These are phyloP conservation scores for Hypanus sabinus DNA, from an alignment of 2,113 vertebrate species.

Conservation along the genomic window DNA sequence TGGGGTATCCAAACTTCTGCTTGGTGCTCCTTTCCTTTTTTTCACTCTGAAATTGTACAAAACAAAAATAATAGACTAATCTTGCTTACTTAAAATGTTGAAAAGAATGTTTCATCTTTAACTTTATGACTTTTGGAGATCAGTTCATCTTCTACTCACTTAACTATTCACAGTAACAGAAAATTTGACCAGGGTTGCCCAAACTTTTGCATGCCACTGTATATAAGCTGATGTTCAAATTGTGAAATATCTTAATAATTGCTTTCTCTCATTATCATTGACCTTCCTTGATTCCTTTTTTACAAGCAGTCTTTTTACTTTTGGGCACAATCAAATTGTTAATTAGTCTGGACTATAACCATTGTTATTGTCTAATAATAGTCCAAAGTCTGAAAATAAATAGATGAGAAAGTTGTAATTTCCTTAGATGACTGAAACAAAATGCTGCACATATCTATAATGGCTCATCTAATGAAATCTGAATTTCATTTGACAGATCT, in stretches of 20 bases:
- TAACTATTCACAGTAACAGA: too few species aligned
- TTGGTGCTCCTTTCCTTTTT: too few species aligned
- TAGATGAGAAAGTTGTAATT: background rate
- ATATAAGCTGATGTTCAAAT: background rate
- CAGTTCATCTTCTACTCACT: too few species aligned
- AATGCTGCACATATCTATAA: background rate
- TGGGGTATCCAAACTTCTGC: too few species aligned
- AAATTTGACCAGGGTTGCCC: too few species aligned
- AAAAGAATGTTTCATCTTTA: too few species aligned
- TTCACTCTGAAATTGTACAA: too few species aligned
- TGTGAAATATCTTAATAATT: background rate
- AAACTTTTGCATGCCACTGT: too few species aligned
- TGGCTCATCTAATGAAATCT: background rate
- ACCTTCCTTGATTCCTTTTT: background rate
- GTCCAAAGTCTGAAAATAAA: background rate
- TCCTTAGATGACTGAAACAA: background rate
- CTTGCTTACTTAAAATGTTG: too few species aligned
- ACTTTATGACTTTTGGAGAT: too few species aligned
- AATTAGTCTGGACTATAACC: background rate
- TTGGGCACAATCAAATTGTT: background rate
- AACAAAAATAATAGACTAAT: too few species aligned
- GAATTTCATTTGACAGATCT: background rate
- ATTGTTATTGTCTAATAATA: background rate
- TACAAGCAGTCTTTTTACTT: background rate
- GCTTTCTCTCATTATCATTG: background rate